Evolutionary conservation across 2,888 invertebrate species (phyloP), one percentile per base, ranked within the genome.

Genomic region (Hydriomena furcata): DNA sequence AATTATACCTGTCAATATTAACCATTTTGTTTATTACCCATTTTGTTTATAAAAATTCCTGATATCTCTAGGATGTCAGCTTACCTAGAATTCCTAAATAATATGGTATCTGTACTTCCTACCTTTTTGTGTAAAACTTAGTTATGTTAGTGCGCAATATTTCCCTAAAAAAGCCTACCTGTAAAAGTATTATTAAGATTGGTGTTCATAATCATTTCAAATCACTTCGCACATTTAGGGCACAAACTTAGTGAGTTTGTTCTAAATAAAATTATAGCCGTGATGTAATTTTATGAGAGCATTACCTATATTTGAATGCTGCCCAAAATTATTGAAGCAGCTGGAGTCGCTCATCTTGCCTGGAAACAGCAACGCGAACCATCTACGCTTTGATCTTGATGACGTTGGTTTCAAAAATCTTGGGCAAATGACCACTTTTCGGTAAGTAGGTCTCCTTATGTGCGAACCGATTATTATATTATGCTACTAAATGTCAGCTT

Each of bases 401-500:
- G n/a, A n/a, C n/a, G n/a, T n/a, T n/a, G n/a, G n/a, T n/a, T n/a
- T n/a, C n/a, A n/a, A n/a, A n/a, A n/a, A n/a, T n/a, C n/a, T n/a
- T n/a, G n/a, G n/a, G n/a, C n/a, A n/a, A n/a, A n/a, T 21, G 13
- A n/a, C 23, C 5, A 17, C 24, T 21, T 20, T 40, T 28, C 13
- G n/a, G 28, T 13, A 31, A n/a, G n/a, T n/a, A n/a, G n/a, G n/a
- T n/a, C 17, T 8, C 46, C 25, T 1, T 13, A 37, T 38, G 46
- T 47, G 46, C 42, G 25, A 41, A 28, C 40, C 36, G 11, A 7
- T 38, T 3, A 8, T 21, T 20, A 44, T 25, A 12, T 43, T 28
- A 47, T 36, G 38, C 40, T 48, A 51, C 10, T 55, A 32, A 49
- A 50, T 56, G 54, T 52, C 51, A 48, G 58, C 58, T 58, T 58